Percentiles rank a stretch among this genome's conserved stretches.
These are phyloP conservation scores for Pseudomyrmex gracilis DNA, from an alignment of 1,140 invertebrate species.

Conservation along the genomic window DNA sequence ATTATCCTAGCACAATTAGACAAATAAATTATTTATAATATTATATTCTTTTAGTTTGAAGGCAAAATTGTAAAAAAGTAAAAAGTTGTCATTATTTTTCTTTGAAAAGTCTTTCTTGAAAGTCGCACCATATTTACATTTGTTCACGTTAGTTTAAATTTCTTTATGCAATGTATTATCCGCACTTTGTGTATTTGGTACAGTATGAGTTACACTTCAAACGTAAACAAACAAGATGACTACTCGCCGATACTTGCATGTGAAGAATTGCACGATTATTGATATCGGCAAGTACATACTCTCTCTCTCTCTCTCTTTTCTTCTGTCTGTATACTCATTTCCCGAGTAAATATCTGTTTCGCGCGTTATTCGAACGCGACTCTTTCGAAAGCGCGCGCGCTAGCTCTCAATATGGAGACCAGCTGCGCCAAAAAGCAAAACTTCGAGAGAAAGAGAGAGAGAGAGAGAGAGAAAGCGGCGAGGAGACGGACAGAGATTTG, in stretches of 20 bases:
- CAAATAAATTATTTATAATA: too few species aligned
- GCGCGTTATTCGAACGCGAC: slow-evolving; percentile 31
- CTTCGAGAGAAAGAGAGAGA: slow-evolving; percentile 46
- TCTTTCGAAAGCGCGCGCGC: not conserved
- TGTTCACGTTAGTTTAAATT: too few species aligned
- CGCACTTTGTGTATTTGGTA: not conserved
- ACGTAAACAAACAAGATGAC: not conserved
- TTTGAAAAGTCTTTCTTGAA: too few species aligned
- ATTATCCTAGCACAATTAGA: too few species aligned
- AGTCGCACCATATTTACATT: too few species aligned
- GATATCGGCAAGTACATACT: slow-evolving; percentile 13
- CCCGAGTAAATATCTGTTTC: not conserved
- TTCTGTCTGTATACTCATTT: not conserved
- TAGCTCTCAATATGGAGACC: slow-evolving; percentile 50
- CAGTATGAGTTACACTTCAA: not conserved
- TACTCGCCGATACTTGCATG: not conserved
- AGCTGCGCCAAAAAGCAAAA: slow-evolving; percentile 30
- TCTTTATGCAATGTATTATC: not conserved
- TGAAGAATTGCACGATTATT: slow-evolving; percentile 47
- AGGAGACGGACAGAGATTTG: slow-evolving; percentile 74
- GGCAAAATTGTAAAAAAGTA: too few species aligned
- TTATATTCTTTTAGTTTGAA: too few species aligned
- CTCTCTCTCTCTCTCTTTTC: not conserved
- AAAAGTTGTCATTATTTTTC: too few species aligned
- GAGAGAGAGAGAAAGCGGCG: slow-evolving; percentile 16